Percentiles rank a stretch among this genome's conserved stretches.
Evolutionary conservation across 2,113 vertebrate genomes (phyloP).

Genomic region (Taxidea taxus): DNA sequence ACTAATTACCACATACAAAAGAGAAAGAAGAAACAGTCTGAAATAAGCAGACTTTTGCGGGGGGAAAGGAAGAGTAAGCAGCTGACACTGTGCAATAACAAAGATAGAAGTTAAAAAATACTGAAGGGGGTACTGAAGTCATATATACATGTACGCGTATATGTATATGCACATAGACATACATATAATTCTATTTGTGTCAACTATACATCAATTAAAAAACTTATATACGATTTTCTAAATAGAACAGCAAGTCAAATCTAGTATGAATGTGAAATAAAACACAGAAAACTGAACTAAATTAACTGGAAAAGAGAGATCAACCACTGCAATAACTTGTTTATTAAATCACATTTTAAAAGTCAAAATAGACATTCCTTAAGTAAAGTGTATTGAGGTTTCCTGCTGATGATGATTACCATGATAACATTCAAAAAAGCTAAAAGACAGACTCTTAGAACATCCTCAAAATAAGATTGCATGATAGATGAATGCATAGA

Average conservation of each 20-base stretch:
- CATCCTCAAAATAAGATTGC: neutral
- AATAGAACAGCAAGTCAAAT: neutral
- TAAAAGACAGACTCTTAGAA: neutral
- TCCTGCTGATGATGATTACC: neutral
- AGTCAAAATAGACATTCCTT: neutral
- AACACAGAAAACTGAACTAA: neutral
- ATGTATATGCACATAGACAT: too few relatives aligned
- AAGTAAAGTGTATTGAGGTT: neutral
- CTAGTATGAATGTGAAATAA: neutral
- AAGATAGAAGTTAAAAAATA: neutral
- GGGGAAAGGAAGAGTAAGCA: neutral
- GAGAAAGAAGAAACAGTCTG: neutral
- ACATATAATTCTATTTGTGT: neutral
- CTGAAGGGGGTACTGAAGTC: neutral
- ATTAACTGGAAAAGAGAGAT: neutral
- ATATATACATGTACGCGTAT: too few relatives aligned
- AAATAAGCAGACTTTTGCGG: neutral
- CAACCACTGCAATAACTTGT: neutral
- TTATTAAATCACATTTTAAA: slow-evolving; percentile 2
- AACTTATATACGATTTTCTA: neutral
- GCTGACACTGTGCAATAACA: neutral
- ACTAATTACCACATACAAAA: neutral
- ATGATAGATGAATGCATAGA: neutral
- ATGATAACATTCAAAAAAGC: neutral
- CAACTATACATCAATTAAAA: neutral